Evolutionary conservation across 2,888 invertebrate species (phyloP), one percentile per base, ranked within the genome.

Genomic region (Spatulosminthurus flaviceps): DNA sequence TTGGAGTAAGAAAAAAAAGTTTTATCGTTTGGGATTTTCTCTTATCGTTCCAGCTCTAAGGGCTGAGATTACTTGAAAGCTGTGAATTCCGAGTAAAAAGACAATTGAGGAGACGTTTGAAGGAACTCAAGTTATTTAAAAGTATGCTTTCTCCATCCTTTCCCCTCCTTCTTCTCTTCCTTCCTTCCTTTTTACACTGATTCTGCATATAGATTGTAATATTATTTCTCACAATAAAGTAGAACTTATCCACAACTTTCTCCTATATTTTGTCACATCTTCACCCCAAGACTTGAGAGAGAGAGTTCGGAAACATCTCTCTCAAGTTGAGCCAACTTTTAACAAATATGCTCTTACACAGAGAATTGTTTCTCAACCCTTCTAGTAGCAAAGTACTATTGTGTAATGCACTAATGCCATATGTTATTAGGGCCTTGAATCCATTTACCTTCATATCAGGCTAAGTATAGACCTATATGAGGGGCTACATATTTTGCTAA

Each of bases 31-130:
- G 2, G 51, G 51, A 51, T 51, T 51, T n/a, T 51, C n/a, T 16
- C 51, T 51, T 51, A 51, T 51, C 19, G 16, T 13, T 51, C 16
- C n/a, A n/a, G n/a, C n/a, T n/a, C n/a, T n/a, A n/a, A n/a, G n/a
- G 16, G 51, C 34, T 34, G 43, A 67, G 43, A 69, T 76, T 66
- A 77, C 28, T 77, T 77, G 77, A 77, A 75, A 51, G 22, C 67
- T 41, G 26, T 70, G 77, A 34, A 70, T 77, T 34, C 29, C 70
- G n/a, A n/a, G n/a, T 60, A 13, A n/a, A 70, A 70, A 70, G 60
- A 70, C 77, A 77, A 70, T 70, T 70, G n/a, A 21, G 43, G 60
- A 26, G 60, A 70, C 24, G n/a, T 71, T 70, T 60, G 60, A 60
- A 70, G 70, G n/a, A 64, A 61, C 75, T 41, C 64, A 75, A 60